Evolutionary conservation across 2,888 invertebrate genomes (phyloP).

Genomic region (Acleris holmiana): DNA sequence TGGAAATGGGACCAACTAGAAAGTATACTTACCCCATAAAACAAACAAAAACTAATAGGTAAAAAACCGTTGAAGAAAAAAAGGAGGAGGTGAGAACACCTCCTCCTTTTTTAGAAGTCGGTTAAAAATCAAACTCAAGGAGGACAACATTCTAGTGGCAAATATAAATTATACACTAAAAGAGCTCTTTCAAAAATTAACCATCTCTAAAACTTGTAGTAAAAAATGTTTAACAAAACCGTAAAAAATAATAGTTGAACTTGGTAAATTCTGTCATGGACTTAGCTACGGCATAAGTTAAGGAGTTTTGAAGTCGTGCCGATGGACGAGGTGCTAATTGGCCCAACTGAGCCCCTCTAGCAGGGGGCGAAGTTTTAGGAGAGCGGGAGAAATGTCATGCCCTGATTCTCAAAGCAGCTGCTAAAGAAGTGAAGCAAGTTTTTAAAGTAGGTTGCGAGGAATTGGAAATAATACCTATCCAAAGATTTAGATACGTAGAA

Average conservation of each 20-base stretch:
- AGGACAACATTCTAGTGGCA: no score
- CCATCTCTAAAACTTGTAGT: neutral
- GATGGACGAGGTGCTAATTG: constrained; percentile 49
- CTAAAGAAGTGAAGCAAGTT: constrained; percentile 2
- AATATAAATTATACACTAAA: neutral
- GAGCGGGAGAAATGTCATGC: constrained; percentile 29
- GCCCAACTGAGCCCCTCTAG: constrained; percentile 42
- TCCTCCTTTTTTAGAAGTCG: no score
- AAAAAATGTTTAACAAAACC: neutral
- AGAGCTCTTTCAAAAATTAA: neutral
- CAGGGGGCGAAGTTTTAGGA: constrained; percentile 38
- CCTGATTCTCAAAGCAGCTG: constrained; percentile 15
- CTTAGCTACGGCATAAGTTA: constrained; percentile 3
- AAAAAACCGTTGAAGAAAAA: no score
- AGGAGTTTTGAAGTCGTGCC: constrained; percentile 34
- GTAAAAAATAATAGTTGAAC: constrained; percentile 16
- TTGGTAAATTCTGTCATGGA: constrained; percentile 20
- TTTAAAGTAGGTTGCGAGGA: constrained; percentile 7
- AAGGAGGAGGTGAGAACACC: no score
- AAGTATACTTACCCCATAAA: no score
- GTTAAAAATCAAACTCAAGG: no score
- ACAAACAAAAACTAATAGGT: no score
- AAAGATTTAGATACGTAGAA: neutral
- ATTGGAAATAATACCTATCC: neutral
- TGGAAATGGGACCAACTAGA: no score